phyloP scores from a whole-genome alignment of 2,888 invertebrate species.

The Drosophila borealis region DNA sequence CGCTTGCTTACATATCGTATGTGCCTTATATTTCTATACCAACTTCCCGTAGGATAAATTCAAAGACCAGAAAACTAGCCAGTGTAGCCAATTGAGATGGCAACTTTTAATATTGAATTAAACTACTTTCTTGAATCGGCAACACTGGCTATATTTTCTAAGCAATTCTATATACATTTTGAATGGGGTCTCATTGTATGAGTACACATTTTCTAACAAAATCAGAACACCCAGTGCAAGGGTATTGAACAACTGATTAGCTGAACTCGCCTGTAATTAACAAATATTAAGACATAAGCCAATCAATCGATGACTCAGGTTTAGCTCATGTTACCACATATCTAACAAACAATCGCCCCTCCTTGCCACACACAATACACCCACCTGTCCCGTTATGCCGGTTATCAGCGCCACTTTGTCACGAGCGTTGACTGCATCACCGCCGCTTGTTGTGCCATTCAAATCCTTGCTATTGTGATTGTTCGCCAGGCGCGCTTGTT shows the following conservation, averaged over 20 bases:
- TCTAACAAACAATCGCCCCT: neutral
- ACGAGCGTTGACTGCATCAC: conserved; percentile 26
- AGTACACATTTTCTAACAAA: neutral
- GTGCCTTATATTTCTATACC: neutral
- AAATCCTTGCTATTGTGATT: conserved; percentile 47
- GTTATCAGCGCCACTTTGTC: conserved; percentile 93
- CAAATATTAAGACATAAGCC: neutral
- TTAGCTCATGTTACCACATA: neutral
- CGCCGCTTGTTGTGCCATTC: conserved; percentile 45
- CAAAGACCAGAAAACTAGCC: too few species aligned
- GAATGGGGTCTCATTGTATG: neutral
- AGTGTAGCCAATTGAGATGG: too few species aligned
- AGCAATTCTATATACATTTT: too few species aligned
- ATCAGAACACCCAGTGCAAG: neutral
- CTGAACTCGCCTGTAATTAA: neutral
- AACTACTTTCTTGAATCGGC: too few species aligned
- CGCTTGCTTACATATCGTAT: neutral
- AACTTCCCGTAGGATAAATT: too few species aligned
- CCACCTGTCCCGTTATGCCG: conserved; percentile 98
- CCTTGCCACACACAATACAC: conserved; percentile 40
- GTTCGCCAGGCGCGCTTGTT: conserved; percentile 52
- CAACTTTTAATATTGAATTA: too few species aligned
- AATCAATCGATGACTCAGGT: conserved; percentile 36
- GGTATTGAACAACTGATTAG: conserved; percentile 5
- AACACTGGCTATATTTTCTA: too few species aligned